These are phyloP conservation scores for Clytia hemisphaerica DNA, from an alignment of 30 jellyfish, hydroid and myxozoan genomes.

Conservation along the genomic window DNA sequence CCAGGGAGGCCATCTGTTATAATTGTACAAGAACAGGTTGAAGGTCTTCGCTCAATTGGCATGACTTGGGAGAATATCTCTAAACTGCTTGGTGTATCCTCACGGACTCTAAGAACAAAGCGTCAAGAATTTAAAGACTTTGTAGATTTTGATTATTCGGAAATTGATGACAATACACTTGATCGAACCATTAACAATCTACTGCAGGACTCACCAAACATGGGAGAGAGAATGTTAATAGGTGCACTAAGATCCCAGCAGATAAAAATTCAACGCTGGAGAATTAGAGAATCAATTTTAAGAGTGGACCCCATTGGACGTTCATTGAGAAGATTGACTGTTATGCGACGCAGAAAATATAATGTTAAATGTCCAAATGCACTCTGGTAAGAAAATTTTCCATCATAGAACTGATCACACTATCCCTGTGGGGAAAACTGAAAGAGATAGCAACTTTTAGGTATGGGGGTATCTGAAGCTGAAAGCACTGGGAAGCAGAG, in stretches of 20 bases:
- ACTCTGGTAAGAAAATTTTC: too few species aligned
- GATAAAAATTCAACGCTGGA: slow-evolving; percentile 26
- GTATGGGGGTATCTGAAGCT: too few species aligned
- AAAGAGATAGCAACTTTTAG: too few species aligned
- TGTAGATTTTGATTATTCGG: background rate
- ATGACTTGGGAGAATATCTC: slow-evolving; percentile 38
- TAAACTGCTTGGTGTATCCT: slow-evolving; percentile 15
- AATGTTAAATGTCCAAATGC: too few species aligned
- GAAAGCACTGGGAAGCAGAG: too few species aligned
- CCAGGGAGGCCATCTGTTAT: slow-evolving; percentile 34
- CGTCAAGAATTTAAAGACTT: too few species aligned
- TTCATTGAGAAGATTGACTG: too few species aligned
- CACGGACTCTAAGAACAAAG: slow-evolving; percentile 11
- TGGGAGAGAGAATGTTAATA: slow-evolving; percentile 34
- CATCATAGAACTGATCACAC: too few species aligned
- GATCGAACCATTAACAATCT: background rate
- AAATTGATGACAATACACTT: background rate
- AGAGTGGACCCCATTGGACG: too few species aligned
- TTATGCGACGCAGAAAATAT: too few species aligned
- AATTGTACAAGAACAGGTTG: slow-evolving; percentile 29
- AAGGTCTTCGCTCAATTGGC: slow-evolving; percentile 44
- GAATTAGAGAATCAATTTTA: slow-evolving; percentile 35
- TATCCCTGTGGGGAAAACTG: too few species aligned
- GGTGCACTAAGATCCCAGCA: slow-evolving; percentile 37
- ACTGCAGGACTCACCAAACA: slow-evolving; percentile 21